Evolutionary conservation across 2,113 vertebrate genomes (phyloP).

Genomic region (Callorhinus ursinus): DNA sequence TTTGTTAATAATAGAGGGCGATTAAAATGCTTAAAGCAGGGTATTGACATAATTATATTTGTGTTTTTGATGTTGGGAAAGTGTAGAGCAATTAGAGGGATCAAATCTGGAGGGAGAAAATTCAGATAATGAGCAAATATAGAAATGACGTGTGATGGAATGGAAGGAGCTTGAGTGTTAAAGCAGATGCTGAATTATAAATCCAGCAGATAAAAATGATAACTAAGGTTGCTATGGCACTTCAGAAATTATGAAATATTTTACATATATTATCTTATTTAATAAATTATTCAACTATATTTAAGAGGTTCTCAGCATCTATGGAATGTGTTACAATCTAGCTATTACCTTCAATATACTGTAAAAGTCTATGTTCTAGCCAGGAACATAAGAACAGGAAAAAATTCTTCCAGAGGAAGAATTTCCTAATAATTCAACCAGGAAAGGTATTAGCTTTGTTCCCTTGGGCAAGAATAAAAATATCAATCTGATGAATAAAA

Average conservation of each 20-base stretch:
- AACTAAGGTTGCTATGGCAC: background rate
- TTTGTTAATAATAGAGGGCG: background rate
- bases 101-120: background rate
- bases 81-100: background rate
- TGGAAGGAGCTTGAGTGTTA: background rate
- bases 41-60: background rate
- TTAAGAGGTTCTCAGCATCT: background rate
- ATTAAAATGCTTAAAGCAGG: background rate
- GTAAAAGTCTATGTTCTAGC: background rate
- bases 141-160: background rate
- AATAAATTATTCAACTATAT: background rate
- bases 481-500: background rate
- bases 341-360: background rate
- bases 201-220: background rate
- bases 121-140: background rate
- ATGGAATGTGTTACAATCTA: background rate
- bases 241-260: background rate
- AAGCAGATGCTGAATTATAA: background rate
- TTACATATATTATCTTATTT: background rate
- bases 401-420: no score
- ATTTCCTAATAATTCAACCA: background rate
- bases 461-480: background rate
- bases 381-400: background rate
- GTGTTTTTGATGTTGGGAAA: background rate
- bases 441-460: background rate